Percentiles rank a stretch among this genome's conserved stretches.
phyloP scores from a whole-genome alignment of 2,797 vertebrate genomes.

The Gallinago solitaria region DNA sequence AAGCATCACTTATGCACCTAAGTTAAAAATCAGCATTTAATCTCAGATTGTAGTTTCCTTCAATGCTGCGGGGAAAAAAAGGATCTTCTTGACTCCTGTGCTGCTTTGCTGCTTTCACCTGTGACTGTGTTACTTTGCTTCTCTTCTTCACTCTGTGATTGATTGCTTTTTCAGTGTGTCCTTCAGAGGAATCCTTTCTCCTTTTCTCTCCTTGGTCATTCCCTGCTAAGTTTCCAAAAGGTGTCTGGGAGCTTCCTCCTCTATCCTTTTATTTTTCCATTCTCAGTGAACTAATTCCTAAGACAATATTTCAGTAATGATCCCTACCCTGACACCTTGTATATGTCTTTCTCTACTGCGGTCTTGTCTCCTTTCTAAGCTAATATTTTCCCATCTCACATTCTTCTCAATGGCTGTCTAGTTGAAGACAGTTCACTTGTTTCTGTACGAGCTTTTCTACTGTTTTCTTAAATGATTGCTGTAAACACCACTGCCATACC shows the following conservation, averaged over 20 bases:
- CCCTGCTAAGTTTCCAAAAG: neutral
- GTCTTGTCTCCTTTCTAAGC: neutral
- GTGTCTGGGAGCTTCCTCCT: neutral
- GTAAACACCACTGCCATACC: neutral
- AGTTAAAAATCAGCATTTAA: neutral
- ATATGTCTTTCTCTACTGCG: neutral
- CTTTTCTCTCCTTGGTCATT: neutral
- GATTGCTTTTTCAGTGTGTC: neutral
- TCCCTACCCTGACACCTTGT: neutral
- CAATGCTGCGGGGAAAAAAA: neutral
- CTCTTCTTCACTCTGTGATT: neutral
- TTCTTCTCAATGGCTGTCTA: neutral
- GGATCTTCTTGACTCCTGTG: neutral
- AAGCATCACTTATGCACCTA: neutral
- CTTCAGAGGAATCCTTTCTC: neutral
- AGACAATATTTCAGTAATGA: neutral
- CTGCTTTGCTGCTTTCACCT: neutral
- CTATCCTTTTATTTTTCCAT: neutral
- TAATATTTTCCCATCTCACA: neutral
- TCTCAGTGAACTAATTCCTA: neutral
- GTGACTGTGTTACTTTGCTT: neutral
- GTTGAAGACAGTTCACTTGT: neutral
- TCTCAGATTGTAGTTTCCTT: neutral
- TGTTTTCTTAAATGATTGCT: neutral
- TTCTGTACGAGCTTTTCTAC: neutral